Conservation (phyloP, 2,797 vertebrate species). For the Bradypodion pumilum region DNA sequence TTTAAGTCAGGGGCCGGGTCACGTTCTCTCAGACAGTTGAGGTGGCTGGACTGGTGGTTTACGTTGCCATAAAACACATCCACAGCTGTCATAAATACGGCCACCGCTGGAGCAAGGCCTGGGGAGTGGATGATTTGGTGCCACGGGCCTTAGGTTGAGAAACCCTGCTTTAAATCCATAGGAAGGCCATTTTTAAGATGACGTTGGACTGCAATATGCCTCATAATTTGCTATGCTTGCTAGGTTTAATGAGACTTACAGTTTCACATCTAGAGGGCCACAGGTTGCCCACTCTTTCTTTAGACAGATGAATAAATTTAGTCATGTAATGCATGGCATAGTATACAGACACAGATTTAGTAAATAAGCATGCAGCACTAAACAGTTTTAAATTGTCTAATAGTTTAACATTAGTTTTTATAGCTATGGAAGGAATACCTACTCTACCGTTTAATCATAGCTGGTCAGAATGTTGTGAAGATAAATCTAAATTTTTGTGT, state of each 20-base stretch:
- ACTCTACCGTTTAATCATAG: slow-evolving; percentile 39
- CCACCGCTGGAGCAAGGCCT: too few relatives aligned
- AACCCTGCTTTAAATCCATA: background rate
- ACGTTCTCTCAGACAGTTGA: too few relatives aligned
- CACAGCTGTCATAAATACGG: too few relatives aligned
- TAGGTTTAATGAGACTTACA: background rate
- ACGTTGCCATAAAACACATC: too few relatives aligned
- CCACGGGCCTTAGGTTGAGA: slow-evolving; percentile 21
- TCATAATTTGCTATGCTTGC: background rate
- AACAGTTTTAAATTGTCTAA: slow-evolving; percentile 32
- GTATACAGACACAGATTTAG: slow-evolving; percentile 26
- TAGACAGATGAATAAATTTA: slow-evolving; percentile 1
- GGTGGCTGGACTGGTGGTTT: too few relatives aligned
- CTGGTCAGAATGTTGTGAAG: slow-evolving; percentile 20
- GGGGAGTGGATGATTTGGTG: too few relatives aligned
- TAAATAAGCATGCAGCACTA: slow-evolving; percentile 45
- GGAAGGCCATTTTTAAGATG: too few relatives aligned
- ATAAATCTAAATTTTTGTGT: background rate
- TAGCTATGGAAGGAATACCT: slow-evolving; percentile 43
- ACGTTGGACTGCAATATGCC: background rate
- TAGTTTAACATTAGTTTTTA: slow-evolving; percentile 40
- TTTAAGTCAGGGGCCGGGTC: too few relatives aligned
- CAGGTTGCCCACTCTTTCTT: background rate
- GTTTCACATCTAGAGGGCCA: background rate
- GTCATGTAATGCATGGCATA: slow-evolving; percentile 45